phyloP scores from a whole-genome alignment of 1,140 invertebrate genomes.

The Drosophila azteca region DNA sequence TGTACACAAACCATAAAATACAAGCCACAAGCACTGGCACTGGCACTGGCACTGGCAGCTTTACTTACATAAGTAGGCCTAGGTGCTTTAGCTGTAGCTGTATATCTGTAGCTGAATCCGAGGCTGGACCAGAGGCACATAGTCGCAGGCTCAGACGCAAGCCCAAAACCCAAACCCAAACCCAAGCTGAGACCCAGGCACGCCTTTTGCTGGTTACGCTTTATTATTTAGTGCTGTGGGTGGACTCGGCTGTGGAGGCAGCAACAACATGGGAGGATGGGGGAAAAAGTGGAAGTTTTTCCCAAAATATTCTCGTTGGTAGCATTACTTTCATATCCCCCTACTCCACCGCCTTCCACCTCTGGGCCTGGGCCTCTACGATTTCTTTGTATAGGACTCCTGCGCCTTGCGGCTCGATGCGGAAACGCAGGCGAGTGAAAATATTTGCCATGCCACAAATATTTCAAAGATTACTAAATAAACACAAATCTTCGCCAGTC shows the following conservation, averaged over 20 bases:
- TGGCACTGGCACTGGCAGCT: slow-evolving; percentile 37
- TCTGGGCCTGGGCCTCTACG: not conserved
- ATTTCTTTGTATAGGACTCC: not conserved
- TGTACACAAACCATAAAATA: slow-evolving; percentile 83
- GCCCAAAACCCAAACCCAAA: slow-evolving; percentile 14
- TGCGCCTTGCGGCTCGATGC: slow-evolving; percentile 30
- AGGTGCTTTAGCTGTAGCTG: slow-evolving; percentile 30
- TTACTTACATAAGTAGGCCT: slow-evolving; percentile 79
- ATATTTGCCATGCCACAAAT: slow-evolving; percentile 81
- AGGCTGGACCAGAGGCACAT: slow-evolving; percentile 1
- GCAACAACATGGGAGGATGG: not conserved
- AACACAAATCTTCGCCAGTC: slow-evolving; percentile 70
- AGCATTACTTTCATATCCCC: slow-evolving; percentile 43
- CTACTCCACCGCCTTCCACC: too few species aligned
- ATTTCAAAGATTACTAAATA: slow-evolving; percentile 81
- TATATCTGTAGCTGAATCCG: slow-evolving; percentile 10
- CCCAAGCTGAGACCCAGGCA: slow-evolving; percentile 49
- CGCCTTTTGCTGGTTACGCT: slow-evolving; percentile 80
- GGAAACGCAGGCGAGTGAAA: slow-evolving; percentile 68
- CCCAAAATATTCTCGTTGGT: slow-evolving; percentile 60
- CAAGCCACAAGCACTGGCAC: slow-evolving; percentile 61
- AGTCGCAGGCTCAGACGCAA: slow-evolving; percentile 29
- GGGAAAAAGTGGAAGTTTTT: slow-evolving; percentile 74
- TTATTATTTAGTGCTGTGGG: slow-evolving; percentile 80
- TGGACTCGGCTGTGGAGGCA: slow-evolving; percentile 47